Evolutionary conservation across 2,113 vertebrate species (phyloP).

Genomic region (Limnothrissa miodon): DNA sequence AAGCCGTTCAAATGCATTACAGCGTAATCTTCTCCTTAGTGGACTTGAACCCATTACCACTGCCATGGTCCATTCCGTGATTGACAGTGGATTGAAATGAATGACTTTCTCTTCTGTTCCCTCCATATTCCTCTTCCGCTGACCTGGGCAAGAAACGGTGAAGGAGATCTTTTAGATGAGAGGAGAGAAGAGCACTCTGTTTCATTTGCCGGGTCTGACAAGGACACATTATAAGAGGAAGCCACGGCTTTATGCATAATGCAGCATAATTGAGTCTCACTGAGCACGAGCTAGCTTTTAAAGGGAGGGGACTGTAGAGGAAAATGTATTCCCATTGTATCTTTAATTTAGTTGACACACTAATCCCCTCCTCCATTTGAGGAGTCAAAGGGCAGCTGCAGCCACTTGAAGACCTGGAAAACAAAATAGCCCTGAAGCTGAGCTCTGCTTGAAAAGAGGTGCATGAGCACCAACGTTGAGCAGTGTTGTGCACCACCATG

Average conservation of each 20-base stretch:
- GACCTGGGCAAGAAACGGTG: not conserved
- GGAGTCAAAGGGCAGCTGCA: not conserved
- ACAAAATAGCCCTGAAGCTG: not conserved
- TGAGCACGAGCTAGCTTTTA: slow-evolving; percentile 20
- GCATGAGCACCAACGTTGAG: too few species aligned
- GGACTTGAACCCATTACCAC: not conserved
- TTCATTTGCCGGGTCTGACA: slow-evolving; percentile 27
- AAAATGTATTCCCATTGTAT: not conserved
- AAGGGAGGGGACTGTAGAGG: slow-evolving; percentile 24
- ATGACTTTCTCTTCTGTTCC: not conserved
- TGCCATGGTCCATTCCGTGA: not conserved
- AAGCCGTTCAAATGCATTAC: slow-evolving; percentile 1
- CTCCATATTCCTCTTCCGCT: not conserved
- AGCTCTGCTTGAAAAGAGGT: not conserved
- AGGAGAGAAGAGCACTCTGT: not conserved
- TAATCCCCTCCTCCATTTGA: not conserved
- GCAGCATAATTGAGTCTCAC: slow-evolving; percentile 33
- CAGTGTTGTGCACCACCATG: not conserved
- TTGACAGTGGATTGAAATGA: slow-evolving; percentile 5
- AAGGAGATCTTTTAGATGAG: not conserved
- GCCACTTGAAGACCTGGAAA: not conserved
- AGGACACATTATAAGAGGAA: slow-evolving; percentile 34
- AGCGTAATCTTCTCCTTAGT: not conserved
- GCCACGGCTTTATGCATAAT: slow-evolving; percentile 34
- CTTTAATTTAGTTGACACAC: not conserved